Percentiles rank a stretch among this genome's conserved stretches.
Evolutionary conservation across 1,140 invertebrate genomes (phyloP).

Genomic region (Melitaea cinxia): DNA sequence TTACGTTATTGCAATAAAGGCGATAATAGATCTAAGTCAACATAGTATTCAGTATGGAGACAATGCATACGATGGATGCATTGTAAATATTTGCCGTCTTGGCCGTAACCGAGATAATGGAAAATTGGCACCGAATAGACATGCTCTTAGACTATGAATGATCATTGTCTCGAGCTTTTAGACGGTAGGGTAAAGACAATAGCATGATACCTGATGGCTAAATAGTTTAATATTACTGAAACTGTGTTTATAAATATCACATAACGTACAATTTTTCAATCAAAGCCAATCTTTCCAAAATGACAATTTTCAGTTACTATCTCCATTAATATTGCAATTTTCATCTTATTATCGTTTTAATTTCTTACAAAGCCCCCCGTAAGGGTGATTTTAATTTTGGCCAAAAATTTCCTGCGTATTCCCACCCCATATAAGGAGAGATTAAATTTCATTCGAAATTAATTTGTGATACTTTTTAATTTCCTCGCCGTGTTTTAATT

Average conservation of each 20-base stretch:
- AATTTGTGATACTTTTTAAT: conserved; percentile 48
- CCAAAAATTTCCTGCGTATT: conserved; percentile 31
- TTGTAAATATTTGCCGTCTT: conserved; percentile 73
- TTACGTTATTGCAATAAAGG: conserved; percentile 5
- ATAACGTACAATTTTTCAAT: no score
- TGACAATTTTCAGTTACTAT: no score
- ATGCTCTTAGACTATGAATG: conserved; percentile 63
- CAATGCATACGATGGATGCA: conserved; percentile 56
- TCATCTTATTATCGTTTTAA: not conserved
- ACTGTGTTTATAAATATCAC: no score
- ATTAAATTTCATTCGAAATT: conserved; percentile 46
- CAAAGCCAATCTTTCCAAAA: no score
- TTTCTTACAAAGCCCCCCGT: conserved; percentile 9
- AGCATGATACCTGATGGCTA: not conserved
- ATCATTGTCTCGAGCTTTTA: conserved; percentile 45
- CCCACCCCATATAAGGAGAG: conserved; percentile 26
- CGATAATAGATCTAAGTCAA: conserved; percentile 11
- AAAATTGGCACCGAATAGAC: conserved; percentile 66
- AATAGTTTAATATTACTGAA: no score
- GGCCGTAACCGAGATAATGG: conserved; percentile 62
- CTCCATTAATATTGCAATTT: conserved; percentile 1
- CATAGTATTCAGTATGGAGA: conserved; percentile 46
- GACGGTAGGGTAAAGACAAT: conserved; percentile 27
- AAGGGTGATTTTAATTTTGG: conserved; percentile 20
- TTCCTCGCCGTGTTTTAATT: conserved; percentile 22